A percentile compares a stretch with the other conserved stretches of the same genome.
phyloP scores from a whole-genome alignment of 1,140 invertebrate species.

The Aphelinus atriplicis region DNA sequence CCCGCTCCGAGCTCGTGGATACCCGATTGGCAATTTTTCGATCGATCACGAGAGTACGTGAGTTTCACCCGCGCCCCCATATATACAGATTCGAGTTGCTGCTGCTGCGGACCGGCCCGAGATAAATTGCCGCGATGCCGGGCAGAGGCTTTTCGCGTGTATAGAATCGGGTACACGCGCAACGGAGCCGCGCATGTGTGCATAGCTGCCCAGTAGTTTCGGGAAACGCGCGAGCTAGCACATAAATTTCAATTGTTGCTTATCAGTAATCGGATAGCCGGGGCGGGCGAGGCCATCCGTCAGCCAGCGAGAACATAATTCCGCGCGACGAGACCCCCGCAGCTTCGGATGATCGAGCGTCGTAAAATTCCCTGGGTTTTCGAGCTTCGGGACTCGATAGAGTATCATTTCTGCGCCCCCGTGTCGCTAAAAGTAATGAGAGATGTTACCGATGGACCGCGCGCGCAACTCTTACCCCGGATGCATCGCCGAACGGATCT shows the following conservation, averaged over 20 bases:
- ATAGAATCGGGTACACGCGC: not conserved
- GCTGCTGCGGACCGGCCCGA: not conserved
- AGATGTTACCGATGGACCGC: too few species aligned
- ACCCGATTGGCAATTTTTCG: too few species aligned
- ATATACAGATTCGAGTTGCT: too few species aligned
- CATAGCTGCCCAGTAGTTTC: too few species aligned
- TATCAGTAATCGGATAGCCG: constrained; percentile 19
- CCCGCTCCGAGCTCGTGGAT: too few species aligned
- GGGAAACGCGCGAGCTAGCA: not conserved
- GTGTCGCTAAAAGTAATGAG: too few species aligned
- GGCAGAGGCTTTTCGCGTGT: not conserved
- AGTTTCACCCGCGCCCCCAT: too few species aligned
- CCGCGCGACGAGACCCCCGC: not conserved
- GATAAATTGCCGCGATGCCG: not conserved
- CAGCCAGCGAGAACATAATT: not conserved
- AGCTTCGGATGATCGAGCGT: not conserved
- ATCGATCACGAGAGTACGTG: too few species aligned
- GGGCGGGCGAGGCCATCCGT: not conserved
- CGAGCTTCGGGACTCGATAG: constrained; percentile 29
- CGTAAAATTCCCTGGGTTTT: constrained; percentile 30
- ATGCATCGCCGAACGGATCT: too few species aligned
- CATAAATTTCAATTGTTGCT: constrained; percentile 28
- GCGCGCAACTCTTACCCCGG: too few species aligned
- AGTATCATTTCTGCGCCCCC: too few species aligned
- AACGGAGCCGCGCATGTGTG: not conserved